A percentile compares a stretch with the other conserved stretches of the same genome.
Conservation (phyloP, 2,888 invertebrate species). For the Teleiodes luculella region DNA sequence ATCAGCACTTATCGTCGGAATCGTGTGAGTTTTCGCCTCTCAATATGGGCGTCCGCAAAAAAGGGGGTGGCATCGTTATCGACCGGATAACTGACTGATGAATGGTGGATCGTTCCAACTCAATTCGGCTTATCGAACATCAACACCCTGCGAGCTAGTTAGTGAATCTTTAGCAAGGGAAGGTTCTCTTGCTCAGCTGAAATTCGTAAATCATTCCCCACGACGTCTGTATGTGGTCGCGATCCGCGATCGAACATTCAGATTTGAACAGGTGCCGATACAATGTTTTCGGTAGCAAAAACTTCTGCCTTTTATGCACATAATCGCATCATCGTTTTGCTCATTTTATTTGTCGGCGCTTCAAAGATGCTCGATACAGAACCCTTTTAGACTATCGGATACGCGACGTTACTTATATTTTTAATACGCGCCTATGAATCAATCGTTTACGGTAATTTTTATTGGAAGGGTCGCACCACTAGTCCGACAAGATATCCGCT, state of each 20-base stretch:
- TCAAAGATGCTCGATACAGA: conserved; percentile 30
- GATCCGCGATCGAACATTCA: conserved; percentile 50
- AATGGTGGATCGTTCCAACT: conserved; percentile 70
- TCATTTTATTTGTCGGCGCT: conserved; percentile 45
- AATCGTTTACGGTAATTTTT: conserved; percentile 48
- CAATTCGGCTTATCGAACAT: conserved; percentile 73
- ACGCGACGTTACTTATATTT: conserved; percentile 12
- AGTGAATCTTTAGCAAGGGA: conserved; percentile 49
- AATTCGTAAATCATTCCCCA: conserved; percentile 61
- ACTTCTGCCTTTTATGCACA: conserved; percentile 52
- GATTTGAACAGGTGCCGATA: conserved; percentile 55
- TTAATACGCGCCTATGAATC: conserved; percentile 32
- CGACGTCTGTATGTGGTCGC: conserved; percentile 64
- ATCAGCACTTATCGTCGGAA: conserved; percentile 50
- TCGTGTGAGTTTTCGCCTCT: conserved; percentile 57
- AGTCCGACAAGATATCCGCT: conserved; percentile 38
- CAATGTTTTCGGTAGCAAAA: conserved; percentile 56
- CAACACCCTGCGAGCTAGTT: conserved; percentile 71
- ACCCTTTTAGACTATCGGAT: conserved; percentile 15
- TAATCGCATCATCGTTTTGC: conserved; percentile 38
- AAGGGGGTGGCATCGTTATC: conserved; percentile 62
- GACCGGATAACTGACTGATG: conserved; percentile 72
- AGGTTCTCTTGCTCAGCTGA: conserved; percentile 41
- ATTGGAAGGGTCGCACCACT: conserved; percentile 46
- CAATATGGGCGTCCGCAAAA: conserved; percentile 54